These are phyloP conservation scores for Anaspis maculata DNA, from an alignment of 2,888 invertebrate genomes.

Conservation along the genomic window DNA sequence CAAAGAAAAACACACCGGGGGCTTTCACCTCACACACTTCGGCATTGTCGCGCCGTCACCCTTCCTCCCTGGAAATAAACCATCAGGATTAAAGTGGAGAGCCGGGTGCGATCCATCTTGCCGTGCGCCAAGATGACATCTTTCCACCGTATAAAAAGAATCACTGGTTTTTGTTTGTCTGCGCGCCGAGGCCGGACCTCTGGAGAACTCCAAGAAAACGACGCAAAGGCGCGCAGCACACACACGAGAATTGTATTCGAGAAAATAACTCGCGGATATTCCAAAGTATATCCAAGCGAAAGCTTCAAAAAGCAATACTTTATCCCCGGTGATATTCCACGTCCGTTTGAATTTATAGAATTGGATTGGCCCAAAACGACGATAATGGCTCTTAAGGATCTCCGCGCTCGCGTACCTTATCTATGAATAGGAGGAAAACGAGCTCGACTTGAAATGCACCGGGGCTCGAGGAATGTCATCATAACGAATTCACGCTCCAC, in stretches of 20 bases:
- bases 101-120: constrained; percentile 16
- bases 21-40: too few relatives aligned
- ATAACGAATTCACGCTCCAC: neutral
- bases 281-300: neutral
- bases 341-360: constrained; percentile 8
- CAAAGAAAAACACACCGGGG: constrained; percentile 18
- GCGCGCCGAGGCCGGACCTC: constrained; percentile 1
- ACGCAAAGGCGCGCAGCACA: neutral
- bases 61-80: too few relatives aligned
- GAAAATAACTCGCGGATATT: neutral
- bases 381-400: constrained; percentile 10
- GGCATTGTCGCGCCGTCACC: constrained; percentile 15
- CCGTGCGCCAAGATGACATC: constrained; percentile 13
- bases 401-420: constrained; percentile 4
- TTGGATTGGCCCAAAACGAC: constrained; percentile 6
- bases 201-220: neutral
- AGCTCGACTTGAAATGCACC: constrained; percentile 11
- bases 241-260: neutral
- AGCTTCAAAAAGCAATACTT: constrained; percentile 8
- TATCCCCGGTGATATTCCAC: neutral
- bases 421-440: constrained; percentile 11
- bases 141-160: constrained; percentile 9
- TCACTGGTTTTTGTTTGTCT: constrained; percentile 4
- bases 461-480: too few relatives aligned
- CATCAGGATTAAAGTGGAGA: constrained; percentile 18